Conservation (phyloP, 2,797 vertebrate genomes). For the Eptatretus atami region DNA sequence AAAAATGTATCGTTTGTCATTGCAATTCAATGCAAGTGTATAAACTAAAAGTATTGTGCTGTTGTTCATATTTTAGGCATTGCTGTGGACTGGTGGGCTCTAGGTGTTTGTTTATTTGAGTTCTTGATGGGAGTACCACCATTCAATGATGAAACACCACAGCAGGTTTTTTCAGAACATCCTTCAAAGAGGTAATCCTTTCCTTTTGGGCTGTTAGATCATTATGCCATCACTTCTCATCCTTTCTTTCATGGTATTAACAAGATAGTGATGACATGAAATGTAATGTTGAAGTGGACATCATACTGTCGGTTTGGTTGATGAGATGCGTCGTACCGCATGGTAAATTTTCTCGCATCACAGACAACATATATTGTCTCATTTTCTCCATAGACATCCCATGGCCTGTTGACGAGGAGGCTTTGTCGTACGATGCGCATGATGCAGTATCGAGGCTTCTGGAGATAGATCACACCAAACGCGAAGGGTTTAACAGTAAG, state of each 20-base stretch:
- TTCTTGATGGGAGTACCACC: conserved; percentile 86
- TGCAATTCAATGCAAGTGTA: too few species aligned
- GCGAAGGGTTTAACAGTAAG: conserved; percentile 58
- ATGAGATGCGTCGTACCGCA: too few species aligned
- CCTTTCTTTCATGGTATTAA: too few species aligned
- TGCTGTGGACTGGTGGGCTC: conserved; percentile 86
- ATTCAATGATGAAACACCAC: conserved; percentile 77
- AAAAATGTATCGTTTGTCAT: too few species aligned
- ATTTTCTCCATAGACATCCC: conserved; percentile 36
- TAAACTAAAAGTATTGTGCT: too few species aligned
- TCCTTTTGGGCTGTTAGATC: not conserved
- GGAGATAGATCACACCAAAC: conserved; percentile 32
- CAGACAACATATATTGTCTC: too few species aligned
- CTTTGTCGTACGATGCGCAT: conserved; percentile 32
- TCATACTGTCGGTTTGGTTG: too few species aligned
- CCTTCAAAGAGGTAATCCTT: conserved; percentile 46
- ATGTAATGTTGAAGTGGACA: too few species aligned
- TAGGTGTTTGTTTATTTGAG: conserved; percentile 86
- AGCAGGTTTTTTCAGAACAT: conserved; percentile 94
- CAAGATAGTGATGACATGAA: too few species aligned
- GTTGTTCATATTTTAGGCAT: conserved; percentile 12
- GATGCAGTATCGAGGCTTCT: conserved; percentile 53
- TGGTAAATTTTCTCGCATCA: too few species aligned
- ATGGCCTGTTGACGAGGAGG: conserved; percentile 71
- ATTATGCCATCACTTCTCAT: not conserved